Percentiles rank a stretch among this genome's conserved stretches.
Conservation (phyloP, 2,797 vertebrate genomes). For the Threskiornis aethiopicus region DNA sequence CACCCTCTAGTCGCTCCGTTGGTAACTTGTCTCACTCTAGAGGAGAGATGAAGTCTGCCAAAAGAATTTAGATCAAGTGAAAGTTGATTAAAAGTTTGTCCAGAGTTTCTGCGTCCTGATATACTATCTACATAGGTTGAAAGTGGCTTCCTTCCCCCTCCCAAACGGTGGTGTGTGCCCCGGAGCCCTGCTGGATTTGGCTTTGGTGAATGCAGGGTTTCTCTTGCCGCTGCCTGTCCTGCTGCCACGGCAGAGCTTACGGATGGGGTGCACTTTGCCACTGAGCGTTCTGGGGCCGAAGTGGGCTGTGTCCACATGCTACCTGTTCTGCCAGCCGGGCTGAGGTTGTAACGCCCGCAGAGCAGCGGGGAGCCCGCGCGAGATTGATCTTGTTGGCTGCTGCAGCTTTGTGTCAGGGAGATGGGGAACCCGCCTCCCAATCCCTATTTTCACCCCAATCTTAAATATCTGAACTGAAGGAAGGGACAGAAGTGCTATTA, state of each 20-base stretch:
- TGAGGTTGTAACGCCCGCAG: background rate
- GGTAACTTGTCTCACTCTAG: background rate
- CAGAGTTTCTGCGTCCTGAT: background rate
- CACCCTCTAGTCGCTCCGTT: slow-evolving; percentile 10
- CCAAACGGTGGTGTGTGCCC: background rate
- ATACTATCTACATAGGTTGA: fast-evolving
- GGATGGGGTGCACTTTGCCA: fast-evolving
- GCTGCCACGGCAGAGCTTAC: fast-evolving
- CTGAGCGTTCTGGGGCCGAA: background rate
- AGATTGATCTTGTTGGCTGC: background rate
- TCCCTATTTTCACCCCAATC: background rate
- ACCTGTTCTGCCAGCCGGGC: fast-evolving
- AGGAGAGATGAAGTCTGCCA: background rate
- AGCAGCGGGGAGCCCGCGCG: fast-evolving
- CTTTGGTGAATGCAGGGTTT: background rate
- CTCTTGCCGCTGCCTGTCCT: background rate
- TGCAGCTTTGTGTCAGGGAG: background rate
- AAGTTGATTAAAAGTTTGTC: background rate
- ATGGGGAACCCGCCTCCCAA: background rate
- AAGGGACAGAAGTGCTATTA: background rate
- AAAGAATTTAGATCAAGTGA: background rate
- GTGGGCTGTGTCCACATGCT: fast-evolving
- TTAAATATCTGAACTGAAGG: background rate
- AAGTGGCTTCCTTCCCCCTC: background rate
- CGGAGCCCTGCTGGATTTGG: fast-evolving